Base-by-base conservation (phyloP, 37 sponge, comb jelly and placozoan species). In the Beroe forskalii region DNA sequence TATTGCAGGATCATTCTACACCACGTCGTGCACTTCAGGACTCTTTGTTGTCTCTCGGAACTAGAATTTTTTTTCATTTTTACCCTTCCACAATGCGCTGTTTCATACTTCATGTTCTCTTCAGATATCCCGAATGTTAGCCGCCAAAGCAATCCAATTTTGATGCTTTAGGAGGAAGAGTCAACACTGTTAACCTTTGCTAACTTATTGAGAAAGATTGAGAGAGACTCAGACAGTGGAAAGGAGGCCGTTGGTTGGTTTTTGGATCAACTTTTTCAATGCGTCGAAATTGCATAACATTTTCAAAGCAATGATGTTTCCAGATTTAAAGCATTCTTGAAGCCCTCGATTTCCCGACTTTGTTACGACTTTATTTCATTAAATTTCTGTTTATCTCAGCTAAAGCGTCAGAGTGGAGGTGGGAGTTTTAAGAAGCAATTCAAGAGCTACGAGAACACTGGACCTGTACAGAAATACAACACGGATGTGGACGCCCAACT, bases 131-230 rank as follows among this genome's bases (percentile, higher is more conserved):
- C 92, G 98, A 1, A 95, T 95, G 92, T 76, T 97, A 89, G 98
- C 98, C 28, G 98, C 98, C 67, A 97, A 97, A 89, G 91, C 98
- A 0, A 94, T 96, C 91, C 40, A 91, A 96, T 28, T 93, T 92
- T 33, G 98, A 97, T 90, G 98, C 98, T 0, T 92, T 97, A 27
- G 98, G 98, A 35, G 98, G 96, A 32, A 96, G 94, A 19, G 91
- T 48, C 0, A 89, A 44, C 33, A 93, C 94, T 22, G 90, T 90
- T 97, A 9, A 96, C 95, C 12, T 69, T 92, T 20, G 62, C 42
- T 40, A 89, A 93, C 76, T 90, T 93, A 89, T n/a, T n/a, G n/a
- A 94, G 93, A 38, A 93, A 92, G 83, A 92, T 97, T 19, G 97
- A 97, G 90, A 63, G 12, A 67, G 95, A 0, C 60, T 97, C 62